Evolutionary conservation across 2,888 invertebrate species (phyloP), one percentile per base, ranked within the genome.

Genomic region (Steinernema hermaphroditum): DNA sequence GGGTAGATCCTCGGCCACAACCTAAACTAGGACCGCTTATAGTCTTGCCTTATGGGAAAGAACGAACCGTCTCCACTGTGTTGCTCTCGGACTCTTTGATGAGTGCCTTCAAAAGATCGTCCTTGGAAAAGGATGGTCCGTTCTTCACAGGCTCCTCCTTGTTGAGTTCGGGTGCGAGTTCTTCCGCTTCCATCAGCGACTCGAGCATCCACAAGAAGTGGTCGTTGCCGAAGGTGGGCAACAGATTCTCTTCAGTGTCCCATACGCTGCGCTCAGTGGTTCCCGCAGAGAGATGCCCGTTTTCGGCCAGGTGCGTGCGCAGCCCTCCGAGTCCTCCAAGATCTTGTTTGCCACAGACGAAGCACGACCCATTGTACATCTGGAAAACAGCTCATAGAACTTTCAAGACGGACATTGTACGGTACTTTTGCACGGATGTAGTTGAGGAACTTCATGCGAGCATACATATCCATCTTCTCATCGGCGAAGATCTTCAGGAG

Each of bases 171-270:
- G 22, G 29, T 62, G 24, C 75, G 72, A 12, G 78, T 75, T 46
- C 32, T 16, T 74, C 72, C 44, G 34, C 22, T 27, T 82, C 84
- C 29, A 85, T 72, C 50, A 79, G 74, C 34, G 82, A 83, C 77
- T 86, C 85, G 32, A 86, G 77, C 82, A 85, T 81, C 85, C 86
- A 86, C 69, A 85, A 88, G 82, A 96, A 91, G 22, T 93, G 91
- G 88, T 96, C 96, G 88, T 94, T 93, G 88, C 95, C 95, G 87
- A 93, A 93, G 0, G 94, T 93, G 0, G 96, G 93, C 86, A 95
- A 94, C 86, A 92, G 94, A 88, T 92, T 77, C 69, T 85, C 85
- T 62, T 83, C 84, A 6, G 72, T 78, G 75, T 82, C 82, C 84
- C 84, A 85, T 34, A 78, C 70, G 0, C 77, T 75, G 1, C 78